Conservation (phyloP, 1,140 invertebrate species). For the Patella vulgata region DNA sequence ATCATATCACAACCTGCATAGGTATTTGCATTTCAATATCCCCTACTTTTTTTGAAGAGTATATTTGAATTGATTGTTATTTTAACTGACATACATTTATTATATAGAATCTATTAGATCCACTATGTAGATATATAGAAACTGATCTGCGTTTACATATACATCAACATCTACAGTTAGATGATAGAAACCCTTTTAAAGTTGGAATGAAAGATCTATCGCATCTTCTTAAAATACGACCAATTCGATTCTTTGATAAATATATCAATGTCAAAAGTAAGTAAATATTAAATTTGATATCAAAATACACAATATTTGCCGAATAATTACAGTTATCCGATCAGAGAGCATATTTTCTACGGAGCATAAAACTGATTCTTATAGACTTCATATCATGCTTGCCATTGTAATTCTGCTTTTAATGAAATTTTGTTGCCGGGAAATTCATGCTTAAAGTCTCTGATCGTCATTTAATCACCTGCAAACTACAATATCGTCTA, state of each 20-base stretch:
- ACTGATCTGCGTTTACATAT: conserved; percentile 89
- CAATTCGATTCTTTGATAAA: conserved; percentile 67
- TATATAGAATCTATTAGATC: conserved; percentile 73
- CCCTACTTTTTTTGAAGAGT: no score
- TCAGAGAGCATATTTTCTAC: neutral
- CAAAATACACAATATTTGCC: neutral
- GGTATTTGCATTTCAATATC: no score
- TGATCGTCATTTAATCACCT: no score
- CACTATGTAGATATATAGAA: conserved; percentile 87
- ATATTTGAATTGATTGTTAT: no score
- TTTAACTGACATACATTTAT: no score
- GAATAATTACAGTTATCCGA: neutral
- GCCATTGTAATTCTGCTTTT: no score
- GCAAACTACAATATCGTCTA: no score
- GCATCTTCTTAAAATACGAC: conserved; percentile 70
- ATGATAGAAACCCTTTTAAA: conserved; percentile 81
- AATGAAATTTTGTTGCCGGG: no score
- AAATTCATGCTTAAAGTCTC: no score
- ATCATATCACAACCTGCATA: no score
- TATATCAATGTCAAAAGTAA: conserved; percentile 68
- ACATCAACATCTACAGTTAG: conserved; percentile 88
- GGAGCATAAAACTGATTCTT: no score
- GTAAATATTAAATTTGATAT: conserved; percentile 4
- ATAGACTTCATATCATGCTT: no score
- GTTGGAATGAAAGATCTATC: conserved; percentile 70